phyloP scores from a whole-genome alignment of 1,140 invertebrate genomes.

The Parasteatoda tepidariorum region DNA sequence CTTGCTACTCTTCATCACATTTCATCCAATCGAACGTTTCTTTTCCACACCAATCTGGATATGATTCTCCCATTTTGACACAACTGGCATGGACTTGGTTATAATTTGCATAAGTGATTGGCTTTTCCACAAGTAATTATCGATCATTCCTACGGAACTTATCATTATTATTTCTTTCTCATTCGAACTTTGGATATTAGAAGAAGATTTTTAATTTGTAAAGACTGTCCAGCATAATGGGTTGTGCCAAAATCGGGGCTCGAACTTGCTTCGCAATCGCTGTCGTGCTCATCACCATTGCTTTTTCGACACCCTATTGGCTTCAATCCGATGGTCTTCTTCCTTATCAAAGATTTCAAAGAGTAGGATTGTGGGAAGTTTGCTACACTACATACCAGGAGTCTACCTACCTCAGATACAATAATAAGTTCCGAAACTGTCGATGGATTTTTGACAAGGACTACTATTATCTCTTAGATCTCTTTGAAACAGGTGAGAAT shows the following conservation, averaged over 20 bases:
- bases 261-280: slow-evolving; percentile 47
- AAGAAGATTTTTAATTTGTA: too few relatives aligned
- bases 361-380: slow-evolving; percentile 63
- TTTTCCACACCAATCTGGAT: neutral
- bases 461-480: slow-evolving; percentile 61
- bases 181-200: too few relatives aligned
- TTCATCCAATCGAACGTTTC: neutral
- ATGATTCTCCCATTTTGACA: too few relatives aligned
- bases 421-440: slow-evolving; percentile 61
- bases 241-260: slow-evolving; percentile 40
- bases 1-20: neutral
- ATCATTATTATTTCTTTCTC: too few relatives aligned
- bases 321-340: slow-evolving; percentile 58
- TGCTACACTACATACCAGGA: slow-evolving; percentile 62
- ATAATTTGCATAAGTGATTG: too few relatives aligned
- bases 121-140: too few relatives aligned
- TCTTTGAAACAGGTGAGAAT: slow-evolving; percentile 62
- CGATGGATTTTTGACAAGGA: slow-evolving; percentile 64
- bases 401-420: slow-evolving; percentile 59
- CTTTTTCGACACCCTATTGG: slow-evolving; percentile 64
- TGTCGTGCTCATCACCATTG: slow-evolving; percentile 46
- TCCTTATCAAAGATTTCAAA: slow-evolving; percentile 61
- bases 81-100: too few relatives aligned
- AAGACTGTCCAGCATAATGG: too few relatives aligned
- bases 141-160: too few relatives aligned